Base-by-base conservation (phyloP, 1,140 invertebrate species). In the Stegodyphus dumicola region DNA sequence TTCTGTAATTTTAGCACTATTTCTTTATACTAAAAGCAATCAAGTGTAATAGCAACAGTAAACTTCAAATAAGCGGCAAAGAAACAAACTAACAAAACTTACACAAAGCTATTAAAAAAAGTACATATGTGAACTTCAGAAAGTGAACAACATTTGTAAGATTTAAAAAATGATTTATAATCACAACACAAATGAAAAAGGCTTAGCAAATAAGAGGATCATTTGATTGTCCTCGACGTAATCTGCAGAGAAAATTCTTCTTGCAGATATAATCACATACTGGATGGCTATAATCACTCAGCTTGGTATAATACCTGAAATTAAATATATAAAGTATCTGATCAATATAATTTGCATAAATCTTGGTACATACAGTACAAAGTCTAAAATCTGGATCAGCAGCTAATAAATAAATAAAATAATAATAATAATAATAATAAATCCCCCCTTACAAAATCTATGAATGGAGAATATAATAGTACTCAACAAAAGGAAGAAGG, bases 261-360 rank as follows among this genome's bases (percentile, higher is more conserved):
- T 94, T 94, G 89, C 96, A 97, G 87, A 95, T 95, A 2, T 94
- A 93, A 90, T 96, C 95, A 90, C 96, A 97, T 0, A 91, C n/a
- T 33, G 81, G 76, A 87, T 15, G 95, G 94, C 70, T 94, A 92
- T 11, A 71, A 60, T 76, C 66, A 17, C 70, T 64, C 60, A 77
- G 52, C 56, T 83, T 87, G 6, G 18, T 18, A 64, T 56, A 87
- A 17, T 65, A 83, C n/a, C 86, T 87, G 18, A 9, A 85, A 78
- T 56, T 18, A 53, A 6, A 70, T 13, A 65, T 51, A 69, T 13
- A 69, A 49, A 51, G n/a, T 17, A 15, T 7, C 13, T 33, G 15
- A 18, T 15, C 10, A 52, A n/a, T 0, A 94, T 94, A 3, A 95
- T 94, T 79, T 95, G 96, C 89, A 95, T 95, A 90, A 18, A 11